phyloP scores from a whole-genome alignment of 2,797 vertebrate species.

The Betta splendens region DNA sequence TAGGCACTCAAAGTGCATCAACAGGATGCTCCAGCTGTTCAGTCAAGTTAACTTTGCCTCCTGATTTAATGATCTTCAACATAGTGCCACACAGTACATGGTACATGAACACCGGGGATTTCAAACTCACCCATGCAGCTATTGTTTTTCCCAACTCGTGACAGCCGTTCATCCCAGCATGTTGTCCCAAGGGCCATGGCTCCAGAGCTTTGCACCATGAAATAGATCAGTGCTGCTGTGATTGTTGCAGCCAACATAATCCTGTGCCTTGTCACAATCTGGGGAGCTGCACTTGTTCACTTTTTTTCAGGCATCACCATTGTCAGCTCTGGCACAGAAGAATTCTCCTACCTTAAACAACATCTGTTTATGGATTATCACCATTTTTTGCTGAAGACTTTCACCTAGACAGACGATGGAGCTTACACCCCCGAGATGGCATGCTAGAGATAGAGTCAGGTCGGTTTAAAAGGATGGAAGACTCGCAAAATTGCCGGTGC shows the following conservation, averaged over 20 bases:
- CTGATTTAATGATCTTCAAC: background rate
- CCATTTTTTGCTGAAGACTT: conserved; percentile 65
- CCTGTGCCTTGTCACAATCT: conserved; percentile 51
- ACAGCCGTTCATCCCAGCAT: conserved; percentile 77
- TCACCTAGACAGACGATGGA: conserved; percentile 7
- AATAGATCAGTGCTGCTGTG: conserved; percentile 69
- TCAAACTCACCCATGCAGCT: conserved; percentile 84
- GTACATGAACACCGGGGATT: background rate
- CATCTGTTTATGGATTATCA: conserved; percentile 42
- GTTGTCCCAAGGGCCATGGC: conserved; percentile 55
- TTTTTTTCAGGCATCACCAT: conserved; percentile 72
- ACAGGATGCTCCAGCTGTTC: too few relatives aligned
- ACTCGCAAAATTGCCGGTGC: conserved; percentile 19
- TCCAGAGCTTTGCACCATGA: conserved; percentile 69
- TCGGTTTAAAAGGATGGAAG: conserved; percentile 18
- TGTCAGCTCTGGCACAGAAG: conserved; percentile 42
- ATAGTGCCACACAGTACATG: background rate
- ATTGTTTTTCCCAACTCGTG: conserved; percentile 60
- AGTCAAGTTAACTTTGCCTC: conserved; percentile 20
- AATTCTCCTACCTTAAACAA: conserved; percentile 63
- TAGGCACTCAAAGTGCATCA: too few relatives aligned
- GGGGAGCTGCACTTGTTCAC: conserved; percentile 55
- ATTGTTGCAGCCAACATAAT: conserved; percentile 84
- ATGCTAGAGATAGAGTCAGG: conserved; percentile 6
- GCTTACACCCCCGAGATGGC: conserved; percentile 41